Base-by-base conservation (phyloP, 2,888 invertebrate species). In the Craniophora ligustri region DNA sequence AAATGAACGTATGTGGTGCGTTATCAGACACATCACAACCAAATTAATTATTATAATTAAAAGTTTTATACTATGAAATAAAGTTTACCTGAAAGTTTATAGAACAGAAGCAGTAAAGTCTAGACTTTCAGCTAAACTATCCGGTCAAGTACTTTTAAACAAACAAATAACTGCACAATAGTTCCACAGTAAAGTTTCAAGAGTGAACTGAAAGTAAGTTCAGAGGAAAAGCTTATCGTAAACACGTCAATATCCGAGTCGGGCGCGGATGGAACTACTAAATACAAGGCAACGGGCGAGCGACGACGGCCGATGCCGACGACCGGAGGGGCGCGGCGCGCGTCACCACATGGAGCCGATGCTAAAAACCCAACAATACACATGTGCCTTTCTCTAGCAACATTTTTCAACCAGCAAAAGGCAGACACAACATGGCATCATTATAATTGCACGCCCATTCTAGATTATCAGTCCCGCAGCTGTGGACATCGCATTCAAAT, bases 211-310 rank as follows among this genome's bases (percentile, higher is more conserved):
- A 67, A 53, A 59, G 49, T 42, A 69, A 72, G 51, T 65, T 57
- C 44, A 38, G 54, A 60, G 39, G 55, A 60, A 47, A 54, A 30
- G 62, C 42, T 67, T 63, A 68, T 65, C 60, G 71, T 68, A 68
- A 65, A 81, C 83, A 81, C 91, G 90, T 88, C 86, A 75, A 77
- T 75, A 78, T 75, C 69, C 78, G 75, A 75, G 78, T 78, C 83
- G 72, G 79, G 79, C 85, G 79, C 87, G 86, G 81, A 83, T 84
- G 85, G 71, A 74, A 91, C 92, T 89, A 84, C 79, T 77, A 73
- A 86, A 85, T 79, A 82, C 83, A 83, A 84, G 75, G 76, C 81
- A 84, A 82, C 84, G 75, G 76, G 69, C 67, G 69, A 68, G 63
- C 73, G 79, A 48, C 73, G 79, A 48, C n/a, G 23, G 23, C 23